A percentile compares a stretch with the other conserved stretches of the same genome.
Conservation (phyloP, 2,888 invertebrate species). For the Chrysotoxum bicinctum region DNA sequence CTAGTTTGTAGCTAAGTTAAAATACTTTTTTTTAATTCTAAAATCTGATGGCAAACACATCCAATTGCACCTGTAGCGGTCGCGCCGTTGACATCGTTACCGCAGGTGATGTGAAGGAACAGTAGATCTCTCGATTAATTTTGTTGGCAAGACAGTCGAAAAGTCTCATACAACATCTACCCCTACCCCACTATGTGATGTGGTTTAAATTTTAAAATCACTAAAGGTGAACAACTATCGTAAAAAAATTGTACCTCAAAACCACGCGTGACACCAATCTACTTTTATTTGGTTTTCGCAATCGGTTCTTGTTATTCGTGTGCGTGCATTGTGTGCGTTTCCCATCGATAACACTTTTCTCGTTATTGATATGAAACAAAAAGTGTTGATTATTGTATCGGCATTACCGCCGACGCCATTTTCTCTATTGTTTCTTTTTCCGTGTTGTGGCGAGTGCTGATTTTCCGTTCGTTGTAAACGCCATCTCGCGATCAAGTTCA, state of each 20-base stretch:
- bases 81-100: conserved; percentile 31
- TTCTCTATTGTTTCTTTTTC: conserved; percentile 22
- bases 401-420: conserved; percentile 51
- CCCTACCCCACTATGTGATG: conserved; percentile 6
- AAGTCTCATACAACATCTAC: not conserved
- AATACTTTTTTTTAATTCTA: conserved; percentile 41
- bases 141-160: not conserved
- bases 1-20: conserved; percentile 44
- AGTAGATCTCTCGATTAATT: not conserved
- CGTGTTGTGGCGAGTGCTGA: conserved; percentile 5
- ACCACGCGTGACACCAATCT: conserved; percentile 35
- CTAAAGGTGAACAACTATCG: conserved; percentile 61
- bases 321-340: conserved; percentile 34
- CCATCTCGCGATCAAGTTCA: conserved; percentile 56
- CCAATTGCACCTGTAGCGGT: conserved; percentile 56
- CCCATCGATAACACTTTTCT: conserved; percentile 33
- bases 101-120: conserved; percentile 28
- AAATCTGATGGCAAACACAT: conserved; percentile 47
- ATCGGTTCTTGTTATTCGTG: conserved; percentile 39
- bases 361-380: conserved; percentile 20
- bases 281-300: conserved; percentile 29
- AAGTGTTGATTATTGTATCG: conserved; percentile 30
- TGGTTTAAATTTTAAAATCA: conserved; percentile 39
- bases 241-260: conserved; percentile 54
- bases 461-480: conserved; percentile 22